Base-by-base conservation (phyloP, 1,140 invertebrate genomes). In the Nasonia giraulti region DNA sequence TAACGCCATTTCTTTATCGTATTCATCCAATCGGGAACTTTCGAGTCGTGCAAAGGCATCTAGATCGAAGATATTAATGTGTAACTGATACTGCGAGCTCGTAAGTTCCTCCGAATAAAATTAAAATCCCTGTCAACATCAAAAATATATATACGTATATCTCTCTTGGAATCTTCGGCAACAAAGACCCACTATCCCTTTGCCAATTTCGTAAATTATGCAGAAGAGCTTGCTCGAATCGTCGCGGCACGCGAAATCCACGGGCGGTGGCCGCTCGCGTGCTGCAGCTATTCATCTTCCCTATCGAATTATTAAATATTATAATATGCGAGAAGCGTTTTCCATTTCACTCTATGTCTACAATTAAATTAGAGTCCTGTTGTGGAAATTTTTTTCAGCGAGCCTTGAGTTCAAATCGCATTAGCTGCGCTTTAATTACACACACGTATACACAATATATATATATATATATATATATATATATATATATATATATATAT, bases 361-460 rank as follows among this genome's bases (percentile, higher is more conserved):
- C 33, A 81, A 81, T 73, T 81, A 81, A 81, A 81, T 71, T 73
- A 73, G 68, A 81, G 47, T 17, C 44, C 31, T 50, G 37, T 50
- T 14, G 8, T 8, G 11, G n/a, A n/a, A 27, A 71, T 80, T 80
- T 80, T 80, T 31, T n/a, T 66, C 20, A 69, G 20, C 66, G 23
- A n/a, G 17, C 40, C 40, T 44, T 44, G 10, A 44, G 7, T 44
- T 62, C 20, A 6, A 17, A 62, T n/a, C 1, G 55, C 20, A 62
- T n/a, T 14, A 50, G 12, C 12, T 50, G 47, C 47, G 47, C 14
- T 50, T 50, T 17, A 50, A 50, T 50, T 50, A 50, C 47, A 17
- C 1, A 17, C 47, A 14, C 10, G 14, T 17, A 17, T 50, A 50
- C 10, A n/a, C n/a, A n/a, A n/a, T n/a, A n/a, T n/a, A n/a, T n/a